Base-by-base conservation (phyloP, 2,888 invertebrate genomes). In the Cabera pusaria region DNA sequence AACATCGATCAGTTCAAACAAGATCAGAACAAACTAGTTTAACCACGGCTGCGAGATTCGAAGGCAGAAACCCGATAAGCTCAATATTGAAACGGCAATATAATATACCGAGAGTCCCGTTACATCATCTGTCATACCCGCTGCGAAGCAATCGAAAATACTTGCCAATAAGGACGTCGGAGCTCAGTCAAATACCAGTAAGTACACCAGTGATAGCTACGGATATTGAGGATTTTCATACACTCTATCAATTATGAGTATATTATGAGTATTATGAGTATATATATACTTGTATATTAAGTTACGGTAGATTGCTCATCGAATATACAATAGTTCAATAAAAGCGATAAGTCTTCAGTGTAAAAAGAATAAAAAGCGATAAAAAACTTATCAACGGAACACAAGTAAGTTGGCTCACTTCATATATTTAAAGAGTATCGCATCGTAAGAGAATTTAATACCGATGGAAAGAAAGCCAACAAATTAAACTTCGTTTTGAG, bases 401-500 rank as follows among this genome's bases (percentile, higher is more conserved):
- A n/a, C n/a, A n/a, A n/a, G n/a, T n/a, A n/a, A n/a, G n/a, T n/a
- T n/a, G n/a, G n/a, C n/a, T n/a, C n/a, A n/a, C 18, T 33, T 14
- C 14, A 4, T 3, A 4, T 14, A 14, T 4, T 14, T 32, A 10
- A 35, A 25, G 29, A 18, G 19, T 38, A 36, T 36, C 28, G 29
- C 25, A 36, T 36, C 28, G 29, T 22, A 10, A 57, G 49, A 51
- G 37, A 51, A 33, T 47, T 46, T 44, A 35, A 56, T 61, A 57
- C 56, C 56, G 56, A 57, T 57, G 55, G 58, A 64, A 66, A 48
- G 49, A 43, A 56, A 56, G 58, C 54, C 53, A 54, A 61, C 54
- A 61, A 60, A 56, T 55, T 59, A 58, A 57, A 62, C 69, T 59
- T 59, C 60, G 64, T 64, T 69, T 62, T 59, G 66, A 71, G 65